Conservation (phyloP, 2,113 vertebrate genomes). For the Lagopus leucura region DNA sequence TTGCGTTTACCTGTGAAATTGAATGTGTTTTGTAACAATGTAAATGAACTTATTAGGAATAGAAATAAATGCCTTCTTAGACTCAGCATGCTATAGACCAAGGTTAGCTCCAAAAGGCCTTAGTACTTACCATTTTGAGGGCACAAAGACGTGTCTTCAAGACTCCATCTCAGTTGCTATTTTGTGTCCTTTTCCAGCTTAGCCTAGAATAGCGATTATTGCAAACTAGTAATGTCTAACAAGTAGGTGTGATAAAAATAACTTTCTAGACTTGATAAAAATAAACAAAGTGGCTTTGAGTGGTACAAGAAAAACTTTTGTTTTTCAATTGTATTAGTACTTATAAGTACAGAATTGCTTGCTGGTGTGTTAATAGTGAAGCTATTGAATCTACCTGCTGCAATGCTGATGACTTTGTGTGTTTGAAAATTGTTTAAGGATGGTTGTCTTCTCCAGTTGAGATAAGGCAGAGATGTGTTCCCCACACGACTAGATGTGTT, state of each 20-base stretch:
- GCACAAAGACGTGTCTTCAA: neutral
- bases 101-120: neutral
- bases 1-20: neutral
- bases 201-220: neutral
- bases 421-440: neutral
- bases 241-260: neutral
- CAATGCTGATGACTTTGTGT: neutral
- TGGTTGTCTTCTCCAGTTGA: neutral
- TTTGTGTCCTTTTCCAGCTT: neutral
- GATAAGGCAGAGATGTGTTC: neutral
- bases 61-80: neutral
- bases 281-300: neutral
- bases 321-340: neutral
- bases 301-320: neutral
- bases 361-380: neutral
- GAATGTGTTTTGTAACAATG: neutral
- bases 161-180: neutral
- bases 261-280: neutral
- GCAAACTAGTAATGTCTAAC: neutral
- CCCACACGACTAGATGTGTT: neutral
- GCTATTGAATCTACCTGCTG: neutral
- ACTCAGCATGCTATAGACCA: neutral
- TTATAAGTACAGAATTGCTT: neutral
- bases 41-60: neutral
- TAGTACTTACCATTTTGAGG: neutral